Evolutionary conservation across 2,113 vertebrate species (phyloP).

Genomic region (Poeciliopsis prolifica): DNA sequence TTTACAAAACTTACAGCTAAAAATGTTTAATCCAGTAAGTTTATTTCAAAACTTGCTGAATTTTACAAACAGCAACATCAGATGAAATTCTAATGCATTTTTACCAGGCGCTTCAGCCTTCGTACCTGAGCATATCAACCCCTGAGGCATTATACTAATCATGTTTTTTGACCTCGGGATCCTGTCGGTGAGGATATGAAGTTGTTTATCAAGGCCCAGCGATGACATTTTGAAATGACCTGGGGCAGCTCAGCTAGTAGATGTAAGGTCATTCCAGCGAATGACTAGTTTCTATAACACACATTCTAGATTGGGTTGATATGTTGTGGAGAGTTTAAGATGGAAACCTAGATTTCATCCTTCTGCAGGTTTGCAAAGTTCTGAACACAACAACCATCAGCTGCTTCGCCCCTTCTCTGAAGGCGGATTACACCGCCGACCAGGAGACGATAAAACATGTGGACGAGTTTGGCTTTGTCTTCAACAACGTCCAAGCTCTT

Average conservation of each 20-base stretch:
- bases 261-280: neutral
- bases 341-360: neutral
- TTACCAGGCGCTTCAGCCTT: neutral
- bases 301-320: no score
- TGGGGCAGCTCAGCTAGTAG: neutral
- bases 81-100: neutral
- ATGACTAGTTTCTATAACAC: neutral
- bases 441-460: conserved; percentile 89
- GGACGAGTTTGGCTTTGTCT: conserved; percentile 96
- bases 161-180: neutral
- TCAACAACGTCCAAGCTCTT: conserved; percentile 95
- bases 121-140: neutral
- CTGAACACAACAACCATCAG: conserved; percentile 90
- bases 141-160: neutral
- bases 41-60: neutral
- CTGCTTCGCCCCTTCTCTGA: conserved; percentile 90
- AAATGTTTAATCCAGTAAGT: neutral
- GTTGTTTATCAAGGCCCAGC: neutral
- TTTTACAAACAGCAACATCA: neutral
- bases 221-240: neutral
- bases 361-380: conserved; percentile 88
- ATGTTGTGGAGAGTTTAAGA: neutral
- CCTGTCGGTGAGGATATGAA: neutral
- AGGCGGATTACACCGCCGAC: conserved; percentile 81
- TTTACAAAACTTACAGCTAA: neutral